Percentiles rank a stretch among this genome's conserved stretches.
Evolutionary conservation across 2,113 vertebrate genomes (phyloP).

Genomic region (Cariama cristata): DNA sequence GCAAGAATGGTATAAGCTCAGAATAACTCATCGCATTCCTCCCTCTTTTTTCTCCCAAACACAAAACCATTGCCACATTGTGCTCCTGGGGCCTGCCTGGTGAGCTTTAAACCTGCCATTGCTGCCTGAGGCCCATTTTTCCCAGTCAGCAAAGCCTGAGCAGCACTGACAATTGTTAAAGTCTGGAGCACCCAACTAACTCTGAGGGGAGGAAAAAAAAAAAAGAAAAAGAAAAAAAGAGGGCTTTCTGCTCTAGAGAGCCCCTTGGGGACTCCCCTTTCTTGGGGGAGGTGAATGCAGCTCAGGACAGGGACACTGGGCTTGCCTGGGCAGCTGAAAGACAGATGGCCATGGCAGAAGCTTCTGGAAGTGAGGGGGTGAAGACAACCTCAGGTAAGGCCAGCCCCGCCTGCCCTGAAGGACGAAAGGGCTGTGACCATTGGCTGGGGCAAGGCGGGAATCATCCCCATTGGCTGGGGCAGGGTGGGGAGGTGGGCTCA

Average conservation of each 20-base stretch:
- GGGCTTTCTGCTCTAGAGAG: neutral
- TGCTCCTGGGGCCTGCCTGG: neutral
- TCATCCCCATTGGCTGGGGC: neutral
- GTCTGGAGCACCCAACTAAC: neutral
- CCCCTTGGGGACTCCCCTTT: too few species aligned
- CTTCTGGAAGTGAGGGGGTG: neutral
- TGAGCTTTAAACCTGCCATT: neutral
- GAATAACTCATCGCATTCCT: neutral
- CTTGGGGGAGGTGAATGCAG: neutral
- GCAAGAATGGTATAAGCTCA: neutral
- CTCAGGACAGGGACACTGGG: neutral
- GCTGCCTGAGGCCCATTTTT: neutral
- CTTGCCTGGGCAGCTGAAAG: too few species aligned
- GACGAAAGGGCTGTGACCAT: neutral
- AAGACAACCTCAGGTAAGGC: accelerated
- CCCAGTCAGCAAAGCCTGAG: neutral
- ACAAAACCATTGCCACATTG: neutral
- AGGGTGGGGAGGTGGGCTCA: neutral
- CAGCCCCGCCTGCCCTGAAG: accelerated
- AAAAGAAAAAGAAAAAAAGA: too few species aligned
- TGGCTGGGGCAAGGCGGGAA: neutral
- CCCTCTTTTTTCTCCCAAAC: too few species aligned
- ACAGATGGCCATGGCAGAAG: accelerated
- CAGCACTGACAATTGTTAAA: accelerated
- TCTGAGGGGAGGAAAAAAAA: too few species aligned